phyloP scores from a whole-genome alignment of 2,888 invertebrate genomes.

The Drosophila peninsularis region DNA sequence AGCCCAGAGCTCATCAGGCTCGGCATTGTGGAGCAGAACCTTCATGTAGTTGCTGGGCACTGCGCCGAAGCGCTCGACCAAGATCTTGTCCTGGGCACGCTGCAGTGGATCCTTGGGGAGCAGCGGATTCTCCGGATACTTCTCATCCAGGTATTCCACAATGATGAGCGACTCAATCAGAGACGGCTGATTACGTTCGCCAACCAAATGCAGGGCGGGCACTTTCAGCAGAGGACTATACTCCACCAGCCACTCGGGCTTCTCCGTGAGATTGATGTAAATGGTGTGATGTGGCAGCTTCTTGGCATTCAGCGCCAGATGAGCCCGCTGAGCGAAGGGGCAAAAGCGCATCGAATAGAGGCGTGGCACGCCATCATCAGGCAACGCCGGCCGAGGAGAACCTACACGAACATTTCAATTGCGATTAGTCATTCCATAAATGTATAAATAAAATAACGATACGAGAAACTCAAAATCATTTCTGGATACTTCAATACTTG shows the following conservation, averaged over 20 bases:
- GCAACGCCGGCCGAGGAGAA: conserved; percentile 87
- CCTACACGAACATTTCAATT: conserved; percentile 85
- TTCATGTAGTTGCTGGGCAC: conserved; percentile 75
- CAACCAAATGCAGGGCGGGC: conserved; percentile 89
- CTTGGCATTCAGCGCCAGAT: conserved; percentile 91
- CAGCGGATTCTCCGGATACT: conserved; percentile 88
- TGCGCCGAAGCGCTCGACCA: conserved; percentile 81
- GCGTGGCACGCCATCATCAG: conserved; percentile 88
- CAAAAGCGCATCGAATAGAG: conserved; percentile 94
- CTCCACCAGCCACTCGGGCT: conserved; percentile 92
- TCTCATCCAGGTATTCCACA: conserved; percentile 92
- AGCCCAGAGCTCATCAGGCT: conserved; percentile 40
- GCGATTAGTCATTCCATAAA: conserved; percentile 5
- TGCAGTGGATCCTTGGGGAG: conserved; percentile 86
- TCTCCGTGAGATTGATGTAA: conserved; percentile 89
- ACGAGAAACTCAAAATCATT: conserved; percentile 3
- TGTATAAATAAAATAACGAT: conserved; percentile 10
- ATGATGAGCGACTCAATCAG: conserved; percentile 93
- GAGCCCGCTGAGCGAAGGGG: conserved; percentile 91
- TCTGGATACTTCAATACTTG: conserved; percentile 28
- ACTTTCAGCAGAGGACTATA: conserved; percentile 89
- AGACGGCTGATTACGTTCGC: conserved; percentile 86
- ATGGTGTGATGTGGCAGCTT: conserved; percentile 91
- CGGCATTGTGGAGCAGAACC: conserved; percentile 52
- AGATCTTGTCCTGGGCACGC: conserved; percentile 83